Base-by-base conservation (phyloP, 2,888 invertebrate genomes). In the Aethes cnicana region DNA sequence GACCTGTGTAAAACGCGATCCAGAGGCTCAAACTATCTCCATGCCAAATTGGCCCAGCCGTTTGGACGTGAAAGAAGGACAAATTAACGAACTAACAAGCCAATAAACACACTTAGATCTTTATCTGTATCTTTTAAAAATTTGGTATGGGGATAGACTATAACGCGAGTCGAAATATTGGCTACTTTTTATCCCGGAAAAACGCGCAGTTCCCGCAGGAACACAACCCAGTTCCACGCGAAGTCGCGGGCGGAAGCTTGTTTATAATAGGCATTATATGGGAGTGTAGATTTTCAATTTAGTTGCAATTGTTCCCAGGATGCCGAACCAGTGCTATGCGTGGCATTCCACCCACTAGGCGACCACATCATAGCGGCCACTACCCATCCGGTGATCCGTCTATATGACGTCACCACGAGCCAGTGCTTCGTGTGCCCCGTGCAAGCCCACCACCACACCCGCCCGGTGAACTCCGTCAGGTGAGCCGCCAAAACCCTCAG, bases 361-460 rank as follows among this genome's bases (percentile, higher is more conserved):
- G 98, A 99, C 72, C 98, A 94, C 77, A 91, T 99, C 6, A 93
- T 98, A 21, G 98, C 98, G 1, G 97, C 98, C 0, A 98, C 98
- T 0, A 94, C 95, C 50, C 98, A 98, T 74, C 95, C 97, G 3
- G 94, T 96, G 8, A 93, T 98, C 41, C 91, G 99, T 0, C 84
- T 99, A 32, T 99, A 99, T 74, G 98, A 99, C 81, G 95, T 98
- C 26, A 97, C 96, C 60, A 99, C 99, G 0, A 93, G 96, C 23
- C 98, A 98, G 74, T 98, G 98, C 76, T 99, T 95, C 87, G 98
- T 98, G 0, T 96, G 97, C 56, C 94, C 96, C 26, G 94, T 97
- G 74, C 96, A 98, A 0, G 92, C 92, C 16, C 96, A 96, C 65
- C 96, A 97, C 59, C 97, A 97, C 64, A 94, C 93, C 44, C 92